Conservation (phyloP, 2,888 invertebrate genomes). For the Acleris emargana region DNA sequence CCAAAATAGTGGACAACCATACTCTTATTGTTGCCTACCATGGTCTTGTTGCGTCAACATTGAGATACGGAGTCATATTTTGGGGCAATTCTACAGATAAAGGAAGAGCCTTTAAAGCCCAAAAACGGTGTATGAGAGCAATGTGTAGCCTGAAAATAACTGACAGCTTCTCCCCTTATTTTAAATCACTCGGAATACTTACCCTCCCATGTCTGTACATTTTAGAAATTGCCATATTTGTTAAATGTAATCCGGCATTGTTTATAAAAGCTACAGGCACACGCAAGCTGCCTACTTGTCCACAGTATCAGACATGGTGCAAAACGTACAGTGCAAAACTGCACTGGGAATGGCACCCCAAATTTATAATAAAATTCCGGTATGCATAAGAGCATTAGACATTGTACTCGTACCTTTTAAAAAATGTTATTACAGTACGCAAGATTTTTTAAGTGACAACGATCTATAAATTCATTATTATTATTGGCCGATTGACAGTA, state of each 20-base stretch:
- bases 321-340: neutral
- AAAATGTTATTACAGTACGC: neutral
- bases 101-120: neutral
- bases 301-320: too few relatives aligned
- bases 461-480: neutral
- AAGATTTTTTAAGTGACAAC: neutral
- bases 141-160: conserved; percentile 15
- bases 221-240: conserved; percentile 5
- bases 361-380: neutral
- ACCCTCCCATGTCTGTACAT: conserved; percentile 27
- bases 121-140: conserved; percentile 16
- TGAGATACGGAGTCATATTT: conserved; percentile 33
- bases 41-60: conserved; percentile 10
- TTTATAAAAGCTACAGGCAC: too few relatives aligned
- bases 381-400: neutral
- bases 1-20: neutral
- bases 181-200: conserved; percentile 11
- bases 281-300: too few relatives aligned
- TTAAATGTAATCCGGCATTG: neutral
- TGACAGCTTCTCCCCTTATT: conserved; percentile 22
- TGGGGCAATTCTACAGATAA: conserved; percentile 26
- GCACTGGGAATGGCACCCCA: neutral
- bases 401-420: neutral
- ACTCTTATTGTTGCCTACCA: neutral
- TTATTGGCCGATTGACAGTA: neutral